Evolutionary conservation across 2,113 vertebrate genomes (phyloP).

Genomic region (Eonycteris spelaea): DNA sequence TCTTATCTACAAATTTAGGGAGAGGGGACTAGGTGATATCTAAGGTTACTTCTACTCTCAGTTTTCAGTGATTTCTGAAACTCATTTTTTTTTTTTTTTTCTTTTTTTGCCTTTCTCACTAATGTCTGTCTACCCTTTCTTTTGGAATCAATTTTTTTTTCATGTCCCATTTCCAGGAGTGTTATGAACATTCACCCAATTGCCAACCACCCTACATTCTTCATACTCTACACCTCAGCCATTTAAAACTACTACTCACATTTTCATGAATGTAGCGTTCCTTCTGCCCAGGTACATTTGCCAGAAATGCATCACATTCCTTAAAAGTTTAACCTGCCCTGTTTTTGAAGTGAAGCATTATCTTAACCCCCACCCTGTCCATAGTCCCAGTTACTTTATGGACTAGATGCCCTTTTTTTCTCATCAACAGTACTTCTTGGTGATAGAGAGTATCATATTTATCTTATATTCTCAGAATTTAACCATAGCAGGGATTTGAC

Average conservation of each 20-base stretch:
- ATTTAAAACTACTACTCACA: not conserved
- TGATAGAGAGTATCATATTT: not conserved
- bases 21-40: not conserved
- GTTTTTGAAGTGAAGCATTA: not conserved
- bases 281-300: not conserved
- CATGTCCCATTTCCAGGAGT: not conserved
- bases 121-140: not conserved
- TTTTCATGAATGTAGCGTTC: not conserved
- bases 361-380: accelerated
- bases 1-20: not conserved
- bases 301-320: not conserved
- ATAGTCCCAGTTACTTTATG: not conserved
- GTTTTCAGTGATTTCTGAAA: not conserved
- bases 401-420: not conserved
- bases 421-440: not conserved
- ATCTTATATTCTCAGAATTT: not conserved
- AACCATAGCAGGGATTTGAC: not conserved
- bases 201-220: accelerated
- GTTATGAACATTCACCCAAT: not conserved
- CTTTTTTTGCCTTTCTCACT: not conserved
- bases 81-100: not conserved
- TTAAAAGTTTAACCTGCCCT: not conserved
- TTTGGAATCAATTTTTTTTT: not conserved
- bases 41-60: not conserved
- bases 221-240: not conserved